phyloP scores from a whole-genome alignment of 2,888 invertebrate genomes.

The Strigamia crassipes region DNA sequence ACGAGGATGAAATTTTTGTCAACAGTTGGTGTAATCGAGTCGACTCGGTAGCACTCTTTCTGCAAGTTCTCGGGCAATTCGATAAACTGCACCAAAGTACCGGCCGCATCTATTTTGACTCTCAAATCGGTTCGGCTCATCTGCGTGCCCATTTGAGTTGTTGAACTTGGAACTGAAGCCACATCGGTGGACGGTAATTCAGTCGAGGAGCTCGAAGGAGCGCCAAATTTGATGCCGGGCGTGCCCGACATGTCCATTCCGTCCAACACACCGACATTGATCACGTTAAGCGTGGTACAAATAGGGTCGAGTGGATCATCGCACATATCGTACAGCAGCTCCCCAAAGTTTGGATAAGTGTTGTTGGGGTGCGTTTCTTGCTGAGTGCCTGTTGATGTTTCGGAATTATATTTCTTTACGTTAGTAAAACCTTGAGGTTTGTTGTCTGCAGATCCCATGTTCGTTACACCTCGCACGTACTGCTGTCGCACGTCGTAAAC shows the following conservation, averaged over 20 bases:
- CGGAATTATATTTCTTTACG: conserved; percentile 53
- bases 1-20: conserved; percentile 70
- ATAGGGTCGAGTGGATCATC: conserved; percentile 27
- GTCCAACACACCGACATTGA: conserved; percentile 20
- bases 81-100: conserved; percentile 39
- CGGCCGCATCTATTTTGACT: conserved; percentile 22
- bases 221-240: conserved; percentile 44
- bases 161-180: neutral
- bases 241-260: neutral
- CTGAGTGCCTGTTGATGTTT: conserved; percentile 59
- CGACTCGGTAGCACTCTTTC: conserved; percentile 64
- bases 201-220: conserved; percentile 43
- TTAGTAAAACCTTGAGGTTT: neutral
- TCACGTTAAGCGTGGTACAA: conserved; percentile 26
- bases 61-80: conserved; percentile 52
- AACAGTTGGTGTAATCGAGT: conserved; percentile 70
- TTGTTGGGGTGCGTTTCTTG: conserved; percentile 55
- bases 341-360: conserved; percentile 57
- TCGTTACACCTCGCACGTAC: conserved; percentile 55
- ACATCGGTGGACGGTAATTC: conserved; percentile 24
- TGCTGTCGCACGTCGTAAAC: conserved; percentile 42
- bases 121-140: conserved; percentile 8
- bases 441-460: conserved; percentile 58
- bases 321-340: conserved; percentile 38
- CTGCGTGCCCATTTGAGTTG: neutral